Percentiles rank a stretch among this genome's conserved stretches.
Evolutionary conservation across 2,888 invertebrate genomes (phyloP).

Genomic region (Ochropleura plecta): DNA sequence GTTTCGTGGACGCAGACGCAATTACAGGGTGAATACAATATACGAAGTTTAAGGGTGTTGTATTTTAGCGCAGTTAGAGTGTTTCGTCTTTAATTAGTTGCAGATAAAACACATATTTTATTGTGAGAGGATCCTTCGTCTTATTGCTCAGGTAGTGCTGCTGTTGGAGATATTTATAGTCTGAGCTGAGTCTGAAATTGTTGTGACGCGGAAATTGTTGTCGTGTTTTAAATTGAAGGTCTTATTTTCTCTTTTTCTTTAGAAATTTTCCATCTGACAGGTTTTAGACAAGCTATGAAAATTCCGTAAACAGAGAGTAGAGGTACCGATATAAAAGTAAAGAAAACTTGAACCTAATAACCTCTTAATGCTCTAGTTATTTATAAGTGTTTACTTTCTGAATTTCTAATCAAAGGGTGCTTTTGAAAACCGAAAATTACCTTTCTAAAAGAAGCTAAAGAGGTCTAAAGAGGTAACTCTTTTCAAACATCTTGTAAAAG

Average conservation of each 20-base stretch:
- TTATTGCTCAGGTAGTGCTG: conserved; percentile 49
- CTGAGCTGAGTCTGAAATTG: conserved; percentile 22
- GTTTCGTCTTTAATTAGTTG: conserved; percentile 58
- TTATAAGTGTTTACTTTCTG: conserved; percentile 1
- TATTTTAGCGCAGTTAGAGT: conserved; percentile 58
- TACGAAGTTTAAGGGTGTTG: conserved; percentile 54
- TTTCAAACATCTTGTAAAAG: conserved; percentile 16
- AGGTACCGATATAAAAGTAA: neutral
- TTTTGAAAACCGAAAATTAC: conserved; percentile 39
- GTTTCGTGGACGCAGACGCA: conserved; percentile 58
- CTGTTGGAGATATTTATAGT: conserved; percentile 42
- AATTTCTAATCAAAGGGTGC: conserved; percentile 16
- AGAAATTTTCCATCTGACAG: neutral
- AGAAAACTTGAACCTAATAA: neutral
- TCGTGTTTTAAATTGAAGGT: conserved; percentile 5
- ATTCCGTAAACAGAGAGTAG: neutral
- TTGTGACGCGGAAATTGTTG: conserved; percentile 9
- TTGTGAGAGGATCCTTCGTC: conserved; percentile 50
- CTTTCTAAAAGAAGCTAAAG: conserved; percentile 13
- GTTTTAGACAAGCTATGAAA: neutral
- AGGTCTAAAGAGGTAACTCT: conserved; percentile 17
- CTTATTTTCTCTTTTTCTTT: neutral
- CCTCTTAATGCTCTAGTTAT: neutral
- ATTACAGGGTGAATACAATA: conserved; percentile 58
- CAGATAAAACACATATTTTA: conserved; percentile 64